Conservation (phyloP, 1,140 invertebrate genomes). For the Parasteatoda tepidariorum region DNA sequence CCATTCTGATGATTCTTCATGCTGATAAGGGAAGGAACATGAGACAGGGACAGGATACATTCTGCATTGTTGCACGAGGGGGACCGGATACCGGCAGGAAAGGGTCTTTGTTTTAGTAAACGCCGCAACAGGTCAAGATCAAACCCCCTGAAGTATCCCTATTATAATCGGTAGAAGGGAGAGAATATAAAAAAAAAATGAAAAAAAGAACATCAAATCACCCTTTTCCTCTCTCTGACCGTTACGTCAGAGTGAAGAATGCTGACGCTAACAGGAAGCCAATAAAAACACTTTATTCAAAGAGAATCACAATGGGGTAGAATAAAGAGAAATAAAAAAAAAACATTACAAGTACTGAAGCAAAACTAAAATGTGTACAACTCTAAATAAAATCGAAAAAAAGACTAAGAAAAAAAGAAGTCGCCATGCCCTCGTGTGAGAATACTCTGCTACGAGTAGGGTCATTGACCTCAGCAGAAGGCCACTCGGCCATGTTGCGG, state of each 20-base stretch:
- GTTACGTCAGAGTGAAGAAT: slow-evolving; percentile 44
- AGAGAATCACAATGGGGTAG: slow-evolving; percentile 33
- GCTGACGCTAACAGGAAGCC: slow-evolving; percentile 51
- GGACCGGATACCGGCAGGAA: slow-evolving; percentile 16
- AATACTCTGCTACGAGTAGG: slow-evolving; percentile 5
- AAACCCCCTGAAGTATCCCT: slow-evolving; percentile 18
- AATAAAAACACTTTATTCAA: slow-evolving; percentile 49
- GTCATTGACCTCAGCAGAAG: slow-evolving; percentile 45
- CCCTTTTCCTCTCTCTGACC: slow-evolving; percentile 45
- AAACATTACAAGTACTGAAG: slow-evolving; percentile 40
- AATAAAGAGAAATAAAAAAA: slow-evolving; percentile 34
- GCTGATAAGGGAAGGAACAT: too few species aligned
- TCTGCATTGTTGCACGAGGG: not conserved
- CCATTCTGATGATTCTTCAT: too few species aligned
- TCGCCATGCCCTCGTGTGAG: slow-evolving; percentile 39
- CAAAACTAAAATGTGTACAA: slow-evolving; percentile 58
- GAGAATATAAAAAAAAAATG: not conserved
- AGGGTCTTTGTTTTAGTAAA: slow-evolving; percentile 27
- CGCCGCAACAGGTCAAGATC: slow-evolving; percentile 6
- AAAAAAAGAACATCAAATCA: slow-evolving; percentile 29
- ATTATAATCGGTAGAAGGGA: not conserved
- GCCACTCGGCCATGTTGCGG: slow-evolving; percentile 49
- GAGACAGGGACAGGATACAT: too few species aligned
- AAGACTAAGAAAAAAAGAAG: not conserved
- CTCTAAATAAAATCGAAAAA: slow-evolving; percentile 11